phyloP scores from a whole-genome alignment of 2,797 vertebrate species.

The Sebastes miniatus region DNA sequence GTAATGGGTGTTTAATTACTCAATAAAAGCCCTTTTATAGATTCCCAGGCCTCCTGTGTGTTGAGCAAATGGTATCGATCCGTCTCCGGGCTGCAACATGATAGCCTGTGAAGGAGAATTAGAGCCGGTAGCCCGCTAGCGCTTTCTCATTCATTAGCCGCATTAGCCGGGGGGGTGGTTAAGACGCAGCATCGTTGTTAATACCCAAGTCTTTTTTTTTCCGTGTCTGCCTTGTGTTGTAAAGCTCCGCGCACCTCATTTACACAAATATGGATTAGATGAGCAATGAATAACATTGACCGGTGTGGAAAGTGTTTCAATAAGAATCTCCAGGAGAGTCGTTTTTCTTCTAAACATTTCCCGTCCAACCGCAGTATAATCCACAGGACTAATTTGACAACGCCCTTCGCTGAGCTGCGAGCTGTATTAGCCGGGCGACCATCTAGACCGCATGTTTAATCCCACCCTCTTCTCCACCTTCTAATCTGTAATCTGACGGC shows the following conservation, averaged over 20 bases:
- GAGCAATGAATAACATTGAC: slow-evolving; percentile 54
- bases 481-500: slow-evolving; percentile 74
- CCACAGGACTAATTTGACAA: slow-evolving; percentile 42
- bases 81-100: slow-evolving; percentile 91
- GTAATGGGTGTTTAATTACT: slow-evolving; percentile 99
- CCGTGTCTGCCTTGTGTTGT: slow-evolving; percentile 46
- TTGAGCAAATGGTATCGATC: slow-evolving; percentile 98
- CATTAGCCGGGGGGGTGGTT: slow-evolving; percentile 74
- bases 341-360: slow-evolving; percentile 21
- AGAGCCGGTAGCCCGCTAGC: slow-evolving; percentile 87
- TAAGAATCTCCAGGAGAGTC: slow-evolving; percentile 37
- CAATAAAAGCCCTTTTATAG: slow-evolving; percentile 97
- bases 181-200: slow-evolving; percentile 61
- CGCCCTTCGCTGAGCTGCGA: slow-evolving; percentile 42
- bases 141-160: slow-evolving; percentile 79
- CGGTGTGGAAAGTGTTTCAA: slow-evolving; percentile 29
- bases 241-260: slow-evolving; percentile 55
- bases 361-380: slow-evolving; percentile 30
- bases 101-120: slow-evolving; percentile 96
- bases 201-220: slow-evolving; percentile 28
- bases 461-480: slow-evolving; percentile 61
- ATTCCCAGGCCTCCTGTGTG: slow-evolving; percentile 93
- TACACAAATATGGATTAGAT: slow-evolving; percentile 68
- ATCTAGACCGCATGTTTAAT: slow-evolving; percentile 56
- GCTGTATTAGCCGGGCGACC: slow-evolving; percentile 50